Conservation (phyloP, 2,797 vertebrate genomes). For the Carduelis carduelis region DNA sequence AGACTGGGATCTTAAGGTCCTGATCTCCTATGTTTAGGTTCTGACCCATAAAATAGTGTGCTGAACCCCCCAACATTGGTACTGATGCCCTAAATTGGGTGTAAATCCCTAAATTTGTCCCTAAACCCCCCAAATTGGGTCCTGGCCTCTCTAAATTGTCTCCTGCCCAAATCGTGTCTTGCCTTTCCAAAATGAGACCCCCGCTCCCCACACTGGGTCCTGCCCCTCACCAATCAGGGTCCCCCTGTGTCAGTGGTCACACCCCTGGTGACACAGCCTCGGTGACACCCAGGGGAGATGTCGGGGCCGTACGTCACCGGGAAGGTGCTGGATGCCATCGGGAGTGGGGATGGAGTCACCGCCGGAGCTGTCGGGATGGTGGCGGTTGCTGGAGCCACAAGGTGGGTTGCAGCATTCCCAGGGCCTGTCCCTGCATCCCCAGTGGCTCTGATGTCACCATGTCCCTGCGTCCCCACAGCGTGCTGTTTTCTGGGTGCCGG, state of each 20-base stretch:
- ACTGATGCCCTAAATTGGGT: accelerated
- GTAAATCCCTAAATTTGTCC: background rate
- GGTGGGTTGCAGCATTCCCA: accelerated
- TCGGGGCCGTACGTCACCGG: accelerated
- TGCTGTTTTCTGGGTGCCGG: background rate
- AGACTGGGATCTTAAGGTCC: background rate
- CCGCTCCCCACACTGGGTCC: accelerated
- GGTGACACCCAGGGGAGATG: background rate
- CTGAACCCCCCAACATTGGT: background rate
- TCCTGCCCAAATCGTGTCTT: accelerated
- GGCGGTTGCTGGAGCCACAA: background rate
- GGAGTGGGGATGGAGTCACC: background rate
- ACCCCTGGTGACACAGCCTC: accelerated
- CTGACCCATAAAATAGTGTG: background rate
- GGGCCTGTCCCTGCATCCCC: background rate
- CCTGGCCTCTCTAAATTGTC: background rate
- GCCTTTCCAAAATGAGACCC: background rate
- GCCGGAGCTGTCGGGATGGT: background rate
- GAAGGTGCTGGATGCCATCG: background rate
- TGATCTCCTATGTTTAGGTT: background rate
- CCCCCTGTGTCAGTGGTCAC: too few species aligned
- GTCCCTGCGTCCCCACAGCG: background rate
- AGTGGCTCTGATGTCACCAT: accelerated
- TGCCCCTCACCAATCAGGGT: background rate
- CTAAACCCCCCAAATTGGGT: background rate